These are phyloP conservation scores for Aphidius colemani DNA, from an alignment of 2,888 invertebrate genomes.

Conservation along the genomic window DNA sequence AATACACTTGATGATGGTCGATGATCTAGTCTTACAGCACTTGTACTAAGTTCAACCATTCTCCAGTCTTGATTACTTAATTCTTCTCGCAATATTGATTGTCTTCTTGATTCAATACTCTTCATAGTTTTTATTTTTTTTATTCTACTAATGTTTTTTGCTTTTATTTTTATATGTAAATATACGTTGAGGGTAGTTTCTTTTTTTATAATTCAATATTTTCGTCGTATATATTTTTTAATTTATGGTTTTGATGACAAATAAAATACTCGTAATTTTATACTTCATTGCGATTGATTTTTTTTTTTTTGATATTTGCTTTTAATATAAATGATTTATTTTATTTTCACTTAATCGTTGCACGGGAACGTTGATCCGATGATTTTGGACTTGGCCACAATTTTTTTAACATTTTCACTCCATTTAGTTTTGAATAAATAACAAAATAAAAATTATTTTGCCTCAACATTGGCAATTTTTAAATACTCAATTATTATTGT, in stretches of 20 bases:
- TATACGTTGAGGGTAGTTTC: no score
- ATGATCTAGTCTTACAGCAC: conserved; percentile 56
- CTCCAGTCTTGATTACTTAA: conserved; percentile 36
- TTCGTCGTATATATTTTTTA: no score
- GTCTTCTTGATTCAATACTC: conserved; percentile 28
- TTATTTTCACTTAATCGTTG: neutral
- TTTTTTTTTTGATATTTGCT: no score
- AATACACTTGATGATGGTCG: conserved; percentile 32
- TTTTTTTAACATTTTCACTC: neutral
- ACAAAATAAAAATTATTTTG: neutral
- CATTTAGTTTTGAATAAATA: neutral
- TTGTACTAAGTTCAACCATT: conserved; percentile 66
- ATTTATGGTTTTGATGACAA: no score
- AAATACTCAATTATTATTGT: neutral
- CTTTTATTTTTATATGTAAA: no score
- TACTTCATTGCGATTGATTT: neutral
- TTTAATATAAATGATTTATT: no score
- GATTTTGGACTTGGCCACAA: neutral
- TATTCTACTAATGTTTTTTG: neutral
- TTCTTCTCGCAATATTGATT: conserved; percentile 18
- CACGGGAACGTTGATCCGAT: no score
- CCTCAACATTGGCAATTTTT: neutral
- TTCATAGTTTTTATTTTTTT: conserved; percentile 29
- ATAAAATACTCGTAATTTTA: neutral
- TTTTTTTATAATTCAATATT: no score